phyloP scores from a whole-genome alignment of 2,113 vertebrate genomes.

The Oryzias melastigma region DNA sequence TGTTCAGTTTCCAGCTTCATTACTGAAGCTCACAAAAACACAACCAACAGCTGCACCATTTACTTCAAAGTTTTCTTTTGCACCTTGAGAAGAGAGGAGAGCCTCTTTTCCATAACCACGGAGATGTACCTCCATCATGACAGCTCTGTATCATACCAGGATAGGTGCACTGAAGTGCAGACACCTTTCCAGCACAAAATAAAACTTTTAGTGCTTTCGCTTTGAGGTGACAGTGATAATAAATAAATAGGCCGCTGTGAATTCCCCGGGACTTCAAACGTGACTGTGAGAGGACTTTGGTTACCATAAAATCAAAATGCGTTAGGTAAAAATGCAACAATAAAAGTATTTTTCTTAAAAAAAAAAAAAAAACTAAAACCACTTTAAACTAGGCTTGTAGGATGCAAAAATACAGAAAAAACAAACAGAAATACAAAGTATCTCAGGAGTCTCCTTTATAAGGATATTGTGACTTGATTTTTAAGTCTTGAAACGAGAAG shows the following conservation, averaged over 20 bases:
- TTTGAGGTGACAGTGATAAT: slow-evolving; percentile 48
- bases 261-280: slow-evolving; percentile 65
- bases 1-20: background rate
- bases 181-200: slow-evolving; percentile 14
- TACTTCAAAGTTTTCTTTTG: background rate
- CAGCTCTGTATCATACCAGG: slow-evolving; percentile 22
- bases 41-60: background rate
- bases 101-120: background rate
- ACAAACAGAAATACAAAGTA: background rate
- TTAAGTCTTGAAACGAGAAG: background rate
- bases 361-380: background rate
- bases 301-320: slow-evolving; percentile 8
- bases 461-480: no score
- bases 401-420: background rate
- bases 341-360: slow-evolving; percentile 27
- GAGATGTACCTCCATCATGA: background rate
- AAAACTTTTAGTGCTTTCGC: slow-evolving; percentile 43
- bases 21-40: background rate
- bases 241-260: slow-evolving; percentile 62
- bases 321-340: slow-evolving; percentile 9
- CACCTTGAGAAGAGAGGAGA: background rate
- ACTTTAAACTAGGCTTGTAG: background rate
- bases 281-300: background rate
- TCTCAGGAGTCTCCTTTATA: background rate
- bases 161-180: slow-evolving; percentile 13